A percentile compares a stretch with the other conserved stretches of the same genome.
Evolutionary conservation across 2,797 vertebrate genomes (phyloP).

Genomic region (Ammospiza maritima): DNA sequence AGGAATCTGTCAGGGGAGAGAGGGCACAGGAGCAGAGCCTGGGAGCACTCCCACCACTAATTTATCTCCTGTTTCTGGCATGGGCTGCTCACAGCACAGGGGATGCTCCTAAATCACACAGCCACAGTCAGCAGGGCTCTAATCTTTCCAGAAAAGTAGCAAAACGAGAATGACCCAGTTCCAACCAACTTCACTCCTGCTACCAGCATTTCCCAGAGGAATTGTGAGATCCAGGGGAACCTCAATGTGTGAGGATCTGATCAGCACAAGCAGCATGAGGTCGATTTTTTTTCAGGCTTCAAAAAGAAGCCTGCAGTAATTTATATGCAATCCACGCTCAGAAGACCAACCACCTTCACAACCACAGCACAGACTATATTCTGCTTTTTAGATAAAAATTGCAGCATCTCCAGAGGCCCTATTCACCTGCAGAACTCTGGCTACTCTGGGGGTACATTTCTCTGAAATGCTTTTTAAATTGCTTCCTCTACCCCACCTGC

Average conservation of each 20-base stretch:
- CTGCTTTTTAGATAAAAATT: not conserved
- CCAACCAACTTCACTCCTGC: not conserved
- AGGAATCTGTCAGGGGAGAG: conserved; percentile 21
- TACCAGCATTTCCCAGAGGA: conserved; percentile 10
- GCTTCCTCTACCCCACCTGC: not conserved
- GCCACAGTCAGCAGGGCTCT: not conserved
- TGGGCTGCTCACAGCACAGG: not conserved
- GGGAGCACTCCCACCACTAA: conserved; percentile 15
- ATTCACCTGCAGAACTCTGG: not conserved
- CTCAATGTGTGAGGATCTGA: not conserved
- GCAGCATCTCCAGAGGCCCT: not conserved
- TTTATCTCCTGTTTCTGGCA: conserved; percentile 59
- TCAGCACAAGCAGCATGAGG: conserved; percentile 24
- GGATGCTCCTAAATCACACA: conserved; percentile 59
- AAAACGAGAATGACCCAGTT: conserved; percentile 44
- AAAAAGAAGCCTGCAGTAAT: not conserved
- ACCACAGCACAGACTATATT: not conserved
- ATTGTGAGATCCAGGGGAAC: not conserved
- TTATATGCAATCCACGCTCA: not conserved
- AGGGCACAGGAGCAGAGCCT: not conserved
- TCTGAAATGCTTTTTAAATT: not conserved
- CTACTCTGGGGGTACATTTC: not conserved
- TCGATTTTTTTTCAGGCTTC: not conserved
- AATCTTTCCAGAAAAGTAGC: conserved; percentile 36
- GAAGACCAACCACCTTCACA: conserved; percentile 5